These are phyloP conservation scores for Rhagium mordax DNA, from an alignment of 2,888 invertebrate genomes.

Conservation along the genomic window DNA sequence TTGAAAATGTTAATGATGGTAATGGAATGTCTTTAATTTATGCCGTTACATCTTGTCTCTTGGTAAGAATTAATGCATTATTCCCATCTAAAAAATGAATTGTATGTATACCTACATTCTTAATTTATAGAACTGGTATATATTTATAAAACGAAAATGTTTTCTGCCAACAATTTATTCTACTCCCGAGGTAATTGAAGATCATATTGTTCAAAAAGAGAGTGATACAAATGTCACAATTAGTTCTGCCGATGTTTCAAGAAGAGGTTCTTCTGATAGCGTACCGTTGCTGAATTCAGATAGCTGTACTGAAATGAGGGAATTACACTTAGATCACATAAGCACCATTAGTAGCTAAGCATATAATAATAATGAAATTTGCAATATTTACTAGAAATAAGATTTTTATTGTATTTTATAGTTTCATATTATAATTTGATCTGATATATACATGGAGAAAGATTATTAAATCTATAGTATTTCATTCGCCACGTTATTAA, in stretches of 20 bases:
- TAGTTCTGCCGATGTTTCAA: conserved; percentile 51
- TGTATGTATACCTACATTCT: conserved; percentile 4
- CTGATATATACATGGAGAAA: too few species aligned
- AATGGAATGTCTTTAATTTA: conserved; percentile 76
- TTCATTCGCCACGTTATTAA: too few species aligned
- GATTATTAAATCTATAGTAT: too few species aligned
- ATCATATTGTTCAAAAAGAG: conserved; percentile 50
- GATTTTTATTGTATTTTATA: conserved; percentile 18
- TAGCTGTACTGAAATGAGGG: conserved; percentile 68
- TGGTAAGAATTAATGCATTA: conserved; percentile 71
- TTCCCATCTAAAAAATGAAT: background rate
- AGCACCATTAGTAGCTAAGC: conserved; percentile 70
- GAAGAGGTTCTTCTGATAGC: conserved; percentile 65
- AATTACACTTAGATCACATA: conserved; percentile 69
- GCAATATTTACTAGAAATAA: conserved; percentile 30
- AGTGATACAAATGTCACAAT: conserved; percentile 50
- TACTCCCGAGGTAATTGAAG: conserved; percentile 52
- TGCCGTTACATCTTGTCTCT: conserved; percentile 73
- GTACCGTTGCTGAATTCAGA: conserved; percentile 66
- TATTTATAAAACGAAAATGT: conserved; percentile 66
- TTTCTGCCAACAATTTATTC: conserved; percentile 61
- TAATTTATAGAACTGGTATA: conserved; percentile 68
- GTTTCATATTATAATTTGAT: background rate
- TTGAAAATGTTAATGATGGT: conserved; percentile 77
- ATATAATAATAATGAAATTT: background rate